phyloP scores from a whole-genome alignment of 2,113 vertebrate species.

The Columbina picui region DNA sequence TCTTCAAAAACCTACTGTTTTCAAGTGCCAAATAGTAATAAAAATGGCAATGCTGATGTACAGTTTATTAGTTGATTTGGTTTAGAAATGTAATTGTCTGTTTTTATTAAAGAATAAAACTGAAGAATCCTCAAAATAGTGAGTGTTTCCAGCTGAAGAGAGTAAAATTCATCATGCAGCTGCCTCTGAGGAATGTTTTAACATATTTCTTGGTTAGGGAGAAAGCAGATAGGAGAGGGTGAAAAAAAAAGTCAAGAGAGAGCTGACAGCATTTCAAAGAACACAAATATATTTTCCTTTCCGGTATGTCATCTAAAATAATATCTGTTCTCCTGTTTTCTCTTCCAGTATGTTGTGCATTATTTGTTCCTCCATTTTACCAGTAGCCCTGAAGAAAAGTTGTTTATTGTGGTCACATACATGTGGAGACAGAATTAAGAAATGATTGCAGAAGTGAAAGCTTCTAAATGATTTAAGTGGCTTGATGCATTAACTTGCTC shows the following conservation, averaged over 20 bases:
- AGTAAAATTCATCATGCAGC: background rate
- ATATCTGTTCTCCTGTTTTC: background rate
- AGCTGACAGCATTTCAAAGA: background rate
- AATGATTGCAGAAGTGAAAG: background rate
- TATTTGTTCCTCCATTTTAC: background rate
- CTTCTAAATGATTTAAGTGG: background rate
- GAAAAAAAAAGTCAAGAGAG: background rate
- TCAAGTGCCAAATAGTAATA: background rate
- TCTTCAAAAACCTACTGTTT: background rate
- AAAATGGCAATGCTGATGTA: background rate
- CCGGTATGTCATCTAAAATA: background rate
- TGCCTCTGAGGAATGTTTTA: constrained; percentile 1
- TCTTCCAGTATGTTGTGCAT: background rate
- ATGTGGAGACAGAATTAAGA: background rate
- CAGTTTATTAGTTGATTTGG: background rate
- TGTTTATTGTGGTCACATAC: background rate
- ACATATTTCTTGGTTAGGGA: constrained; percentile 2
- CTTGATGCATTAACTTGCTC: background rate
- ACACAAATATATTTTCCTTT: background rate
- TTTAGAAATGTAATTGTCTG: constrained; percentile 19
- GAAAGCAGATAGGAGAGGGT: background rate
- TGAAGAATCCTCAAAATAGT: background rate
- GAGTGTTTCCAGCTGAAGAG: background rate
- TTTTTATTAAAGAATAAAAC: constrained; percentile 35
- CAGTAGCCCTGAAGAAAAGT: background rate